phyloP scores from a whole-genome alignment of 2,797 vertebrate species.

The Garrulus glandarius region DNA sequence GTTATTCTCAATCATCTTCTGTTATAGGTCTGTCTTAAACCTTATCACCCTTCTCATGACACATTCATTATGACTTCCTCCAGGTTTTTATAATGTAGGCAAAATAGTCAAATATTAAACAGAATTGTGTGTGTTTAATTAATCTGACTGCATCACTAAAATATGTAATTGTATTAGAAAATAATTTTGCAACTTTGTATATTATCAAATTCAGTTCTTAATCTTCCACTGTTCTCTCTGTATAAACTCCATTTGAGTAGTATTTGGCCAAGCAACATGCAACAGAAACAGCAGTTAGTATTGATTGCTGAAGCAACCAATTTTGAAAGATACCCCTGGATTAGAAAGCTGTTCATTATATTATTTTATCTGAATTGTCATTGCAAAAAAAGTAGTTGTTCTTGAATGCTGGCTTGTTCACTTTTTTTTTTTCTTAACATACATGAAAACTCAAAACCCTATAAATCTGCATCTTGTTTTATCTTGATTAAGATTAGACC shows the following conservation, averaged over 20 bases:
- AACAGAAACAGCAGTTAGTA: background rate
- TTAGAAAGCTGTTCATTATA: background rate
- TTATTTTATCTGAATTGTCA: background rate
- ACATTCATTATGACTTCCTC: background rate
- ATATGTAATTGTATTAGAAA: background rate
- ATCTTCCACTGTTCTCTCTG: background rate
- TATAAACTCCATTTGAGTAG: background rate
- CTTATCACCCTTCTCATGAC: background rate
- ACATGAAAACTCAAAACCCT: background rate
- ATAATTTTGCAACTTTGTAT: background rate
- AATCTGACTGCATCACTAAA: constrained; percentile 40
- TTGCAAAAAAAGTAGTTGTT: background rate
- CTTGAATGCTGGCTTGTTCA: background rate
- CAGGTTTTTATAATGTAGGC: background rate
- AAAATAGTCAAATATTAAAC: constrained; percentile 33
- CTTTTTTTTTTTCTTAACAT: background rate
- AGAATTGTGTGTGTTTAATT: constrained; percentile 43
- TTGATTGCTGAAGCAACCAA: background rate
- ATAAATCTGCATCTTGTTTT: background rate
- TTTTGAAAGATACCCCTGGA: background rate
- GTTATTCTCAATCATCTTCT: background rate
- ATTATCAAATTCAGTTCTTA: background rate
- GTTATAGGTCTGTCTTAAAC: background rate
- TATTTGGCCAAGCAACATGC: background rate
- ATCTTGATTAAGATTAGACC: background rate